Evolutionary conservation across 64 coral and sea anemone species (phyloP), one percentile per base, ranked within the genome.

Genomic region (Orbicella faveolata): DNA sequence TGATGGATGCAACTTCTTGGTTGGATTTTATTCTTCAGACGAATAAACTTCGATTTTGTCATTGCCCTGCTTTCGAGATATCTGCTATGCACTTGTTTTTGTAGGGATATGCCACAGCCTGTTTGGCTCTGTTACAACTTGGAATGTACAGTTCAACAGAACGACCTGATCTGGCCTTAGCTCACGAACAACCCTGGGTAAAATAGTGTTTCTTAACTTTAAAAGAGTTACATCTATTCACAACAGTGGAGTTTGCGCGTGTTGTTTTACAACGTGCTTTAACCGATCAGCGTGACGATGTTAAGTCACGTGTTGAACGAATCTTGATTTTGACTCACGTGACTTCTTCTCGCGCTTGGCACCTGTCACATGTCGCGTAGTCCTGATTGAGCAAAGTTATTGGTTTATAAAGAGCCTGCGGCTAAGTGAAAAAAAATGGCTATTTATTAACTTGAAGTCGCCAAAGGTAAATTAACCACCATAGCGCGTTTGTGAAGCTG

Each of bases 161-260:
- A 33, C 88, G 93, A 25, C 81, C 95, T 6, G 82, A 83, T 16
- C 93, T 96, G 14, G 88, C 89, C 12, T 44, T 93, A 36, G 95
- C 95, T 51, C 91, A 93, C 11, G 91, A 96, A 84, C 61, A 90
- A 5, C 91, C 95, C 41, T 93, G 81, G 87, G 95, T 96, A 85
- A 90, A 83, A 86, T 16, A 18, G 19, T 10, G 54, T 21, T 4
- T 69, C 25, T 30, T 69, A 1, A 25, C 4, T 6, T 53, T 53
- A 53, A 53, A 53, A 53, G 52, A 53, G 4, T 53, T 53, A 53
- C 4, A 10, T 53, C 52, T 6, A 53, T 53, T 53, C 52, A 6
- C 10, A 10, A 53, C 10, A 53, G 52, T 53, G 4, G 10, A 4
- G 52, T 53, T 4, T 53, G 52, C 52, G 10, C 52, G 52, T 53